phyloP scores from a whole-genome alignment of 2,113 vertebrate genomes.

The Eonycteris spelaea region DNA sequence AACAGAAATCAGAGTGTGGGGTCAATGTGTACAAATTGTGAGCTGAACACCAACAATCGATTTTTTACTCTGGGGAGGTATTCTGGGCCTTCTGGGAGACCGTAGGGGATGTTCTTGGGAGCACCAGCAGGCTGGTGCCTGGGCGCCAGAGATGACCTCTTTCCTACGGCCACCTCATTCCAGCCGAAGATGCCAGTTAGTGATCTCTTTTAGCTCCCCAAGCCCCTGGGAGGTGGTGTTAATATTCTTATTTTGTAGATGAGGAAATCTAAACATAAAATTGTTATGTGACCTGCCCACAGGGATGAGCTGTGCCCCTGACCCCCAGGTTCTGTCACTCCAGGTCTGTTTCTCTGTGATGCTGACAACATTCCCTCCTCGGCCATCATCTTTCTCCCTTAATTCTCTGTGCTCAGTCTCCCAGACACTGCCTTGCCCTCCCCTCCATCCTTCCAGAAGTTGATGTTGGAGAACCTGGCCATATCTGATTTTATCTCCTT shows the following conservation, averaged over 20 bases:
- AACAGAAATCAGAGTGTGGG: background rate
- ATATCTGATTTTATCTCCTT: background rate
- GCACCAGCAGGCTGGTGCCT: background rate
- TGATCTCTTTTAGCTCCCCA: background rate
- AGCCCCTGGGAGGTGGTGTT: too few species aligned
- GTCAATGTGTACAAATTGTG: too few species aligned
- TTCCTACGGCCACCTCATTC: background rate
- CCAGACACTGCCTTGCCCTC: background rate
- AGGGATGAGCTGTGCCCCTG: background rate
- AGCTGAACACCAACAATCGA: background rate
- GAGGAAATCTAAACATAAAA: background rate
- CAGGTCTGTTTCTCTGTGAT: background rate
- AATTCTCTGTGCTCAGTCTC: background rate
- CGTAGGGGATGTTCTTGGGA: too few species aligned
- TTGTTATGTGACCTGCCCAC: background rate
- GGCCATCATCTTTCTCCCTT: background rate
- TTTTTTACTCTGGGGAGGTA: background rate
- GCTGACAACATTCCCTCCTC: background rate
- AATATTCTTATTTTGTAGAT: background rate
- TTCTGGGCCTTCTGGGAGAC: background rate
- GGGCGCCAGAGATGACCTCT: background rate
- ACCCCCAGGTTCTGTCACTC: background rate
- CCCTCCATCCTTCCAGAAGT: rapidly evolving
- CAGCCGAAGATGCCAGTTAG: background rate
- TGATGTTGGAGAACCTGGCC: background rate